Percentiles rank a stretch among this genome's conserved stretches.
Evolutionary conservation across 1,140 invertebrate species (phyloP).

Genomic region (Papilio xuthus): DNA sequence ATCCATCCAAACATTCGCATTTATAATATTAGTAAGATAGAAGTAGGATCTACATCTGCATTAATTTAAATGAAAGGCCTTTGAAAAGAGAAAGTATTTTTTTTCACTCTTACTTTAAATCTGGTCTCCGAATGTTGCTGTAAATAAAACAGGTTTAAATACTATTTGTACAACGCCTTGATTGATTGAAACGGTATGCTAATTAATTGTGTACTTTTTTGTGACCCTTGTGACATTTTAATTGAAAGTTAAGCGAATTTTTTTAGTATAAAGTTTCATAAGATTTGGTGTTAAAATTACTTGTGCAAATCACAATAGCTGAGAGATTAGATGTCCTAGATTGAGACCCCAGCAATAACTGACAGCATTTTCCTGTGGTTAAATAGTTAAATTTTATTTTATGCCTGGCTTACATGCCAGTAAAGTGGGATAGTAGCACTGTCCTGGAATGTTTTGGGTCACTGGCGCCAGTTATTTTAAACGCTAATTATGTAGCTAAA

Average conservation of each 20-base stretch:
- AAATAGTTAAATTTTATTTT: background rate
- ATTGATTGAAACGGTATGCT: conserved; percentile 6
- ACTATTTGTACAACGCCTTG: conserved; percentile 3
- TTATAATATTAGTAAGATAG: no score
- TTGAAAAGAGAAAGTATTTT: conserved; percentile 28
- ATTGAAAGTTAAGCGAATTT: conserved; percentile 7
- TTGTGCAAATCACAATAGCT: background rate
- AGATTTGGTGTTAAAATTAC: background rate
- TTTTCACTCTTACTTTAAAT: conserved; percentile 28
- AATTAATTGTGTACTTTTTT: conserved; percentile 19
- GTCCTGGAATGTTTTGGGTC: no score
- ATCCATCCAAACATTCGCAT: no score
- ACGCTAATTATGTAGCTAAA: no score
- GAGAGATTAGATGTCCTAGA: conserved; percentile 5
- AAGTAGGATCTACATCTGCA: background rate
- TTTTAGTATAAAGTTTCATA: conserved; percentile 3
- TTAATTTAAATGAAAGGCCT: conserved; percentile 27
- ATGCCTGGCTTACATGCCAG: background rate
- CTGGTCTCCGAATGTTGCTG: background rate
- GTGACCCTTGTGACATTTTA: background rate
- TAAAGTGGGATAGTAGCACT: no score
- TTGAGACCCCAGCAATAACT: background rate
- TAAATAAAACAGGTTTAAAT: background rate
- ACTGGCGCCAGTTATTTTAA: no score
- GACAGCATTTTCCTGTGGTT: background rate